Conservation (phyloP, 2,888 invertebrate genomes). For the Polietes domitor region DNA sequence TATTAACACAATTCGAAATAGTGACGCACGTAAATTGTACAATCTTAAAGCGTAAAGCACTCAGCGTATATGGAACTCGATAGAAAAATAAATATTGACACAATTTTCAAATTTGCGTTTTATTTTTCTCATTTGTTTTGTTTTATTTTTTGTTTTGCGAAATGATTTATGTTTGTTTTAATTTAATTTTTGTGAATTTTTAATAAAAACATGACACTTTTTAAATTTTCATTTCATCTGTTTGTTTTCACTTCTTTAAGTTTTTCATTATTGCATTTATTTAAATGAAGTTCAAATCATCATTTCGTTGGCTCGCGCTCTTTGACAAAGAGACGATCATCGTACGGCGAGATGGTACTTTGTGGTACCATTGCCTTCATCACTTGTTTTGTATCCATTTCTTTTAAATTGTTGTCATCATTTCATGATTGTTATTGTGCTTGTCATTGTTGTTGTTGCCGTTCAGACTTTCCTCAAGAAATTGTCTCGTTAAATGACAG, state of each 20-base stretch:
- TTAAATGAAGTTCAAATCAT: background rate
- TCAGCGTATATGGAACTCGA: background rate
- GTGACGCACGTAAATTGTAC: constrained; percentile 6
- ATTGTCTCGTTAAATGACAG: constrained; percentile 59
- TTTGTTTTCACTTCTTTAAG: background rate
- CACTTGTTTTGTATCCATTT: constrained; percentile 27
- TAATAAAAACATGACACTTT: constrained; percentile 6
- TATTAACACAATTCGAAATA: background rate
- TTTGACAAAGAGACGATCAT: background rate
- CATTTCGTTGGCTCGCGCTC: background rate
- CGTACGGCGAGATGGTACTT: background rate
- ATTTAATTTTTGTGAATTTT: background rate
- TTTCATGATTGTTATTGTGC: background rate
- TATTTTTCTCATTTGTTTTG: background rate
- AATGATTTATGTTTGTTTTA: constrained; percentile 8
- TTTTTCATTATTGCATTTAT: background rate
- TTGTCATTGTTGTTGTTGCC: background rate
- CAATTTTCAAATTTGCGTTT: background rate
- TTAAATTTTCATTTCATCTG: background rate
- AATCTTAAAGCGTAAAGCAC: no score
- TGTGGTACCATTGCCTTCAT: constrained; percentile 5
- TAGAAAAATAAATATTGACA: constrained; percentile 21
- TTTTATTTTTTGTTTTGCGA: background rate
- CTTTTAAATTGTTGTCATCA: constrained; percentile 35
- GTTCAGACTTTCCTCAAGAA: background rate